phyloP scores from a whole-genome alignment of 2,888 invertebrate species.

The Schrankia costaestrigalis region DNA sequence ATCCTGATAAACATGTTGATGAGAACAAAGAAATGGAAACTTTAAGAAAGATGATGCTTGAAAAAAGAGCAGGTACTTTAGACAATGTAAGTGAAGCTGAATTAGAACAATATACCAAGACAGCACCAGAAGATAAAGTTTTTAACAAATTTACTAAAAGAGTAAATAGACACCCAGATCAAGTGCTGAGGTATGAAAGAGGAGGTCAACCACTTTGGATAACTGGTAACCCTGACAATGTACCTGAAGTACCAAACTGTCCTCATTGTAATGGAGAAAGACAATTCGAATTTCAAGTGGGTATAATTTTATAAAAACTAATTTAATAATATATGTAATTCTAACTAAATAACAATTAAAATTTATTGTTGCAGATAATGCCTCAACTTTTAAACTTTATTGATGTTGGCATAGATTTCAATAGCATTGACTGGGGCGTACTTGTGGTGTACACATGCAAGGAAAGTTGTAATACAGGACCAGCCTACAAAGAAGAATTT shows the following conservation, averaged over 20 bases:
- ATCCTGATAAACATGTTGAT: constrained; percentile 64
- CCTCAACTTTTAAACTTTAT: constrained; percentile 88
- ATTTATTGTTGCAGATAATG: constrained; percentile 84
- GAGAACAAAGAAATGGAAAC: constrained; percentile 73
- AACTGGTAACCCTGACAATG: constrained; percentile 73
- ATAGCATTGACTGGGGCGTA: constrained; percentile 94
- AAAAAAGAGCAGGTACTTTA: constrained; percentile 83
- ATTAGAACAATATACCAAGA: constrained; percentile 83
- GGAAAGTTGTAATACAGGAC: constrained; percentile 84
- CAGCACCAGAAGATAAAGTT: constrained; percentile 84
- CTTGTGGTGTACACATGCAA: constrained; percentile 92
- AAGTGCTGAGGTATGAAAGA: constrained; percentile 89
- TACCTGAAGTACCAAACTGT: constrained; percentile 85
- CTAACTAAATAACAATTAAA: too few relatives aligned
- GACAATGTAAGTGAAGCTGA: constrained; percentile 84
- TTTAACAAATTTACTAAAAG: constrained; percentile 89
- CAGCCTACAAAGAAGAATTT: constrained; percentile 88
- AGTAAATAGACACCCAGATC: constrained; percentile 86
- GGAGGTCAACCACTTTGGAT: constrained; percentile 93
- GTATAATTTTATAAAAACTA: constrained; percentile 4
- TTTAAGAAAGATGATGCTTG: constrained; percentile 69
- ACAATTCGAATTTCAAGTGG: constrained; percentile 94
- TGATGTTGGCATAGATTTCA: constrained; percentile 80
- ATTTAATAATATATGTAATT: not conserved
- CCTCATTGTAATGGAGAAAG: constrained; percentile 86